Evolutionary conservation across 2,797 vertebrate species (phyloP).

Genomic region (Lepilemur septentrionalis): DNA sequence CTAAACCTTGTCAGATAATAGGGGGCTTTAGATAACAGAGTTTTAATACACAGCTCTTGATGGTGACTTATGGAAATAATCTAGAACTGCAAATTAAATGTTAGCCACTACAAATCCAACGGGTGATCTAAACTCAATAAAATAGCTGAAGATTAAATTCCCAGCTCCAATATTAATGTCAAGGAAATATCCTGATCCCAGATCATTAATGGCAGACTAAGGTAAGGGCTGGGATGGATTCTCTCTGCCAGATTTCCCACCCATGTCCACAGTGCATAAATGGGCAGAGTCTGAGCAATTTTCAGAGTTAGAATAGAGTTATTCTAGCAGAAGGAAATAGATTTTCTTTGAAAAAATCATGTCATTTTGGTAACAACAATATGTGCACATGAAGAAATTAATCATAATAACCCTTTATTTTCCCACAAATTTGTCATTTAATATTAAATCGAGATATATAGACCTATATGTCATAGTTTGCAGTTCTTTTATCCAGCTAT

Average conservation of each 20-base stretch:
- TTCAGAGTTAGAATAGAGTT: neutral
- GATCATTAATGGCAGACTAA: neutral
- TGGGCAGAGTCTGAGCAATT: neutral
- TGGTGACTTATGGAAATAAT: neutral
- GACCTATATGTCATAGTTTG: neutral
- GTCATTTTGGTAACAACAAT: conserved; percentile 16
- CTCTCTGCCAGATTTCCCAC: neutral
- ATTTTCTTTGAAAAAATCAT: conserved; percentile 38
- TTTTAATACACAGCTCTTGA: neutral
- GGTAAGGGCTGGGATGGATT: neutral
- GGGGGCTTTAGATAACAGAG: neutral
- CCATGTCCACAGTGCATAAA: neutral
- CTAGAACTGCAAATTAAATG: neutral
- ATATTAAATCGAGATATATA: neutral
- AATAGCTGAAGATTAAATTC: neutral
- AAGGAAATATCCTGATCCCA: neutral
- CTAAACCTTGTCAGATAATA: neutral
- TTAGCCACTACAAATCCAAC: neutral
- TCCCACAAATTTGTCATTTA: neutral
- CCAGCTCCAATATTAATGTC: neutral
- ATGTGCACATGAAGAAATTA: neutral
- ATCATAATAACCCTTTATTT: conserved; percentile 2
- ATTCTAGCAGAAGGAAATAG: neutral
- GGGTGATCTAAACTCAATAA: neutral
- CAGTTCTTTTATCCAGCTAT: neutral